These are phyloP conservation scores for Sepioteuthis lessoniana DNA, from an alignment of 2,888 invertebrate species.

Conservation along the genomic window DNA sequence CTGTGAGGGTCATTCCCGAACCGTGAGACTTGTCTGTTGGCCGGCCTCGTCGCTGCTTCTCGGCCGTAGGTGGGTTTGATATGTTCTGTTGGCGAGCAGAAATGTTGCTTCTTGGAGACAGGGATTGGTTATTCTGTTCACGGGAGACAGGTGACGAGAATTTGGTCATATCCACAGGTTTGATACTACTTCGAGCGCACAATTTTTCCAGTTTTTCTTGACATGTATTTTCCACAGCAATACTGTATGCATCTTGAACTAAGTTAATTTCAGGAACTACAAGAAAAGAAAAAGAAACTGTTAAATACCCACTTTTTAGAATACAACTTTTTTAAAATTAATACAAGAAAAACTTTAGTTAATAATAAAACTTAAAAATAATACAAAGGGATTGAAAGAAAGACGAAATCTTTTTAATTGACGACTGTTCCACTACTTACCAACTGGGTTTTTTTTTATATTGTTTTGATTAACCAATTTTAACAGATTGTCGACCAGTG, in stretches of 20 bases:
- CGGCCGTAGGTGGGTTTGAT: constrained; percentile 55
- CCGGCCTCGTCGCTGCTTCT: constrained; percentile 53
- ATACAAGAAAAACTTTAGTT: no score
- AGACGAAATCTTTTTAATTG: no score
- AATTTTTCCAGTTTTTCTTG: constrained; percentile 92
- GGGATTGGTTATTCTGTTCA: constrained; percentile 53
- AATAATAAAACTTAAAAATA: no score
- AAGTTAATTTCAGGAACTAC: constrained; percentile 60
- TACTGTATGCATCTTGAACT: constrained; percentile 96
- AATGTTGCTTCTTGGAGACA: constrained; percentile 55
- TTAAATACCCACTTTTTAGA: no score
- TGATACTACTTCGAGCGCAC: constrained; percentile 92
- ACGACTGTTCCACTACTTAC: no score
- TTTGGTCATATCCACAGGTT: constrained; percentile 93
- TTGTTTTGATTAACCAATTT: no score
- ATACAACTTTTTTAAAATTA: no score
- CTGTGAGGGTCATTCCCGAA: constrained; percentile 41
- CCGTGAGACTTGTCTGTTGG: not conserved
- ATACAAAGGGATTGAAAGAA: no score
- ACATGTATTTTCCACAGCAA: constrained; percentile 95
- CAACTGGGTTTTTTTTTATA: no score
- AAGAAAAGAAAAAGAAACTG: constrained; percentile 52
- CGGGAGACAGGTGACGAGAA: constrained; percentile 75
- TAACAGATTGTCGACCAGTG: no score
- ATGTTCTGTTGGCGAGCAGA: constrained; percentile 58